phyloP scores from a whole-genome alignment of 2,888 invertebrate species.

The Charanyca ferruginea region DNA sequence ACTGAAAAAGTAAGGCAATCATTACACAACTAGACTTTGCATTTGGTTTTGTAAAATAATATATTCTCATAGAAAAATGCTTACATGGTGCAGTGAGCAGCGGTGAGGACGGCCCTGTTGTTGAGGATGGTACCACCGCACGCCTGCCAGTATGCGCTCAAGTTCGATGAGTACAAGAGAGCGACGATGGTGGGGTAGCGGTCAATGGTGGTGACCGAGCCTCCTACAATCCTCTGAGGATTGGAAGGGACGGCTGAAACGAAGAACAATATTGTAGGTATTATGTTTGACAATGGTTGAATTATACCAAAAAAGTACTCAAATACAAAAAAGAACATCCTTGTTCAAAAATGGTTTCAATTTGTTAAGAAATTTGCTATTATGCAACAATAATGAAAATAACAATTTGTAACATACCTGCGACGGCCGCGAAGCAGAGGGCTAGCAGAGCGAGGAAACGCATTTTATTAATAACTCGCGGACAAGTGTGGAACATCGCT shows the following conservation, averaged over 20 bases:
- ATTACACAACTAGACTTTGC: not conserved
- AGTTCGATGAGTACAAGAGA: slow-evolving; percentile 57
- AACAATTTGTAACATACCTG: slow-evolving; percentile 24
- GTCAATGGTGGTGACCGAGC: slow-evolving; percentile 64
- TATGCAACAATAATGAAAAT: not conserved
- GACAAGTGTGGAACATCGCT: slow-evolving; percentile 2
- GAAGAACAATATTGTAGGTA: too few species aligned
- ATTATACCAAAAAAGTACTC: too few species aligned
- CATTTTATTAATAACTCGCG: slow-evolving; percentile 5
- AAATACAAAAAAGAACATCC: too few species aligned
- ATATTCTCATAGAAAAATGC: not conserved
- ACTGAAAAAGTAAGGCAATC: slow-evolving; percentile 43
- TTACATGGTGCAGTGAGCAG: slow-evolving; percentile 60
- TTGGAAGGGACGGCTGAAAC: slow-evolving; percentile 53
- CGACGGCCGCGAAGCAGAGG: slow-evolving; percentile 10
- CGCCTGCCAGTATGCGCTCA: slow-evolving; percentile 36
- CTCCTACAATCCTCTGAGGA: slow-evolving; percentile 70
- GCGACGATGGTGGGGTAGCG: slow-evolving; percentile 57
- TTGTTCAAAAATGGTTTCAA: too few species aligned
- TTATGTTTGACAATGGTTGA: too few species aligned
- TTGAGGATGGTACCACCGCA: slow-evolving; percentile 69
- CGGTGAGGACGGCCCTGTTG: slow-evolving; percentile 64
- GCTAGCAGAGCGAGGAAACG: slow-evolving; percentile 10
- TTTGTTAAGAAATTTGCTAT: too few species aligned
- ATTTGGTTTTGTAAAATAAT: too few species aligned